Conservation (phyloP, 2,888 invertebrate genomes). For the Chaetogeoica ovagalla region DNA sequence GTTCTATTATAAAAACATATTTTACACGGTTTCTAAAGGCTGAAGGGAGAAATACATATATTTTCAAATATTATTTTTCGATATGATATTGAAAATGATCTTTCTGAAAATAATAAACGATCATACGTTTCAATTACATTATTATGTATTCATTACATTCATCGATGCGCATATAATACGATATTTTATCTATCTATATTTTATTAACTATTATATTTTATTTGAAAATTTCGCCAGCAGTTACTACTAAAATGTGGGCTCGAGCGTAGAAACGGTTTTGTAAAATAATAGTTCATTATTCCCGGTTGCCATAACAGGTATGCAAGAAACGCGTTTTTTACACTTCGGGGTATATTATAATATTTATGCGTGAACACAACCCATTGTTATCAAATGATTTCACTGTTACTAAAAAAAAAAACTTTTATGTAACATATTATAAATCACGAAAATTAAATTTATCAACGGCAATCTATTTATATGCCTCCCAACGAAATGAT, state of each 20-base stretch:
- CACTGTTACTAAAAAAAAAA: constrained; percentile 6
- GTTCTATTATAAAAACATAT: background rate
- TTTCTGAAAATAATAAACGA: too few species aligned
- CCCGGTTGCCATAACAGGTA: constrained; percentile 17
- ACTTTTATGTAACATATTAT: background rate
- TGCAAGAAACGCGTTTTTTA: constrained; percentile 30
- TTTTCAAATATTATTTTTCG: too few species aligned
- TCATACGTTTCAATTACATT: too few species aligned
- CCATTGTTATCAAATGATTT: constrained; percentile 40
- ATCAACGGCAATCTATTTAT: background rate
- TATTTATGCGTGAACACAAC: constrained; percentile 34
- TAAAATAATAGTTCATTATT: constrained; percentile 28
- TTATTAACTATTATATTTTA: background rate
- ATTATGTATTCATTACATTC: too few species aligned
- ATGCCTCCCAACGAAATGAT: background rate
- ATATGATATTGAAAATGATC: too few species aligned
- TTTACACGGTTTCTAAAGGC: background rate
- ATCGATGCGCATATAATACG: too few species aligned
- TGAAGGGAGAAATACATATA: too few species aligned
- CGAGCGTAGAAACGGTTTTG: background rate
- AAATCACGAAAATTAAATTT: constrained; percentile 24
- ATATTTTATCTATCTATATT: background rate
- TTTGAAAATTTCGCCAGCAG: background rate
- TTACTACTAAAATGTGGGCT: background rate
- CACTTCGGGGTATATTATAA: constrained; percentile 1